Conservation (phyloP, 2,888 invertebrate species). For the Reticulitermes lucifugus region DNA sequence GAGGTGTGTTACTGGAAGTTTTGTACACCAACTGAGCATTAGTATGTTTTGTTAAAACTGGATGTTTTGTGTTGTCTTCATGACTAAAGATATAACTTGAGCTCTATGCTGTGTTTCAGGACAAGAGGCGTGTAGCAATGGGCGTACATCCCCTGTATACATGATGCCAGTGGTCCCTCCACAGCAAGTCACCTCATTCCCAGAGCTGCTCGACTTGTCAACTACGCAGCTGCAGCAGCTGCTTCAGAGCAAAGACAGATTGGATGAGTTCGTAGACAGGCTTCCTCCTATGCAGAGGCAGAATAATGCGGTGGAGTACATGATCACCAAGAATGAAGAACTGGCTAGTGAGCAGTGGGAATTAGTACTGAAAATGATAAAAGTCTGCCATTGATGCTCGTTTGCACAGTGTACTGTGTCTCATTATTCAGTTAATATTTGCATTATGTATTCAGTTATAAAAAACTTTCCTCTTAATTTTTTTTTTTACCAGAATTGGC, state of each 20-base stretch:
- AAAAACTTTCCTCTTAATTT: too few relatives aligned
- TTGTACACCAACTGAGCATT: too few relatives aligned
- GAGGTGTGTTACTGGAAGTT: too few relatives aligned
- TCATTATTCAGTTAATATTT: too few relatives aligned
- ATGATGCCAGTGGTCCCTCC: slow-evolving; percentile 58
- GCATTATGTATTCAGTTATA: too few relatives aligned
- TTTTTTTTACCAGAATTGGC: too few relatives aligned
- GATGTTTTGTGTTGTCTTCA: too few relatives aligned
- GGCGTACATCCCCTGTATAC: not conserved
- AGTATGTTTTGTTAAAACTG: too few relatives aligned
- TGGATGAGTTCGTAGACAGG: slow-evolving; percentile 77
- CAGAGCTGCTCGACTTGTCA: slow-evolving; percentile 66
- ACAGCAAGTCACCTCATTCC: slow-evolving; percentile 61
- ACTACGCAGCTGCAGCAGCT: slow-evolving; percentile 78
- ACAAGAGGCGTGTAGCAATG: slow-evolving; percentile 6
- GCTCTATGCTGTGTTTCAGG: not conserved
- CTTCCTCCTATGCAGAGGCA: slow-evolving; percentile 76
- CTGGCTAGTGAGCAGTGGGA: slow-evolving; percentile 67
- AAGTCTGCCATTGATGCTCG: too few relatives aligned
- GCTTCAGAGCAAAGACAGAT: slow-evolving; percentile 75
- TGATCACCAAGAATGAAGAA: slow-evolving; percentile 78
- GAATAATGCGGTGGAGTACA: slow-evolving; percentile 76
- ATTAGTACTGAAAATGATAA: not conserved
- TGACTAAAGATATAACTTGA: too few relatives aligned
- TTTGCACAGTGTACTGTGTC: too few relatives aligned